Base-by-base conservation (phyloP, 2,888 invertebrate genomes). In the Rhamphomyia laevipes region DNA sequence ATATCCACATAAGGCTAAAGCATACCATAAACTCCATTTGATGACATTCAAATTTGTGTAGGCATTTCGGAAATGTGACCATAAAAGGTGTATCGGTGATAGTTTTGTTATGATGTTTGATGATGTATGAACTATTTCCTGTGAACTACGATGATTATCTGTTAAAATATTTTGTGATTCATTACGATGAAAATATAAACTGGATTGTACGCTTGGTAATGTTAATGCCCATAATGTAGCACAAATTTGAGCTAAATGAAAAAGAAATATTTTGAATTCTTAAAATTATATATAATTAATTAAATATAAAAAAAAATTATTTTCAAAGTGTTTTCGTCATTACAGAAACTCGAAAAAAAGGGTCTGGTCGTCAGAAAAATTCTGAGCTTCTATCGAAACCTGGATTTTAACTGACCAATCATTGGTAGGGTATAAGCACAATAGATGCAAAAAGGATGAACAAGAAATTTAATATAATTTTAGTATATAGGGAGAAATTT, bases 1-100 rank as follows among this genome's bases (percentile, higher is more conserved):
- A 63, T 81, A 82, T 5, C 84, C 84, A 57, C 82, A 82, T 9
- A 84, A 78, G 0, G 82, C 80, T 17, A 84, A 68, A 0, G 84
- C 77, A 80, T 85, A 86, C 84, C 84, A 87, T 9, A 84, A 53
- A 2, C 84, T 85, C 86, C 86, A 87, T 62, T 82, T 81, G 1
- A 82, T 52, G 2, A 84, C 77, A 55, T 78, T 75, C 1, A 59
- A 56, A 62, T 80, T 77, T 1, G 76, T 72, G 57, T 78, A 83
- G 10, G 82, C 80, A 49, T 70, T 68, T 23, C 70, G 59, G 56
- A 82, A 79, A 58, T 83, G 81, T 42, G 64, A 60, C 74, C 77
- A 76, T 55, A 83, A 67, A 33, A 78, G 62, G 10, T 59, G 53
- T 52, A 61, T 56, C 0, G 67, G 57, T 1, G 53, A 46, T 18